Base-by-base conservation (phyloP, 2,888 invertebrate species). In the Physocephala rufipes region DNA sequence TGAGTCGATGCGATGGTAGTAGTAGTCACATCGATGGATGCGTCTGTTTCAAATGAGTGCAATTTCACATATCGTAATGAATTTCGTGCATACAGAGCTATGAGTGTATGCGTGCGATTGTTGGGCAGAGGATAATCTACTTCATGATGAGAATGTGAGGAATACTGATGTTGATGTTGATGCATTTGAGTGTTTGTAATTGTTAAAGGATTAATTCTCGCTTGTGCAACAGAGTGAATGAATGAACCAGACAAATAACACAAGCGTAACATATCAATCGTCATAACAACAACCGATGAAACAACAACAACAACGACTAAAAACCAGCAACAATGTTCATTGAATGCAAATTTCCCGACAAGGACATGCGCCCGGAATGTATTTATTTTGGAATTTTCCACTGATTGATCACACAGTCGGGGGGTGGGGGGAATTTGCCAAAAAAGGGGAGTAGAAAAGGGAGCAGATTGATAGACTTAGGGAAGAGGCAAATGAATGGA, bases 221-320 rank as follows among this genome's bases (percentile, higher is more conserved):
- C 16, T 49, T 19, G 19, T 55, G 53, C 53, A 28, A 58, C 26
- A 58, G 26, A 12, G 21, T 21, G 26, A 12, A n/a, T 21, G 13
- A 15, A 24, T 36, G 26, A 12, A 58, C 26, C 26, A 28, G 55
- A 36, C 24, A 55, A n/a, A 55, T 13, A 21, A 28, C 58, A 24
- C 15, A 7, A 5, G n/a, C n/a, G n/a, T n/a, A n/a, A n/a, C n/a
- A n/a, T n/a, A n/a, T n/a, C n/a, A n/a, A n/a, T n/a, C n/a, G n/a
- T n/a, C n/a, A n/a, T n/a, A n/a, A n/a, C n/a, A n/a, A 63, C 47
- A 36, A 47, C 36, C 74, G 61, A 67, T 70, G 67, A 71, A 72
- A 61, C 73, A 69, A 45, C 71, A 71, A 55, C 69, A 73, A 24
- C 69, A 71, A 47, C 64, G 62, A 53, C 58, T 69, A 58, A 19